Percentiles rank a stretch among this genome's conserved stretches.
Conservation (phyloP, 2,888 invertebrate genomes). For the Lithophane semibrunnea region DNA sequence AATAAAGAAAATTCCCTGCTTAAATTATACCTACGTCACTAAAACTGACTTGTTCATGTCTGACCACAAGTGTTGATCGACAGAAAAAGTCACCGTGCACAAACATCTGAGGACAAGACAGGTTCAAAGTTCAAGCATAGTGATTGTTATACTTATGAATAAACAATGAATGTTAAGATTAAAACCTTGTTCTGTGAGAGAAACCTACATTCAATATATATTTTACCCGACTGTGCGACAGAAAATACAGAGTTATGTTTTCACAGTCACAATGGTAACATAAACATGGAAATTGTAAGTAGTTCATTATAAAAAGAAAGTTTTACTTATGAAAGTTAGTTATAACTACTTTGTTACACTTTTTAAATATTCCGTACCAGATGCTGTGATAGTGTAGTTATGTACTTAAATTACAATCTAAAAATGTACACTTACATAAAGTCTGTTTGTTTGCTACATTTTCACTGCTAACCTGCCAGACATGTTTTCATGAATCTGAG, state of each 20-base stretch:
- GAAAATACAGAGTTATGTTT: not conserved
- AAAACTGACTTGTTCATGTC: not conserved
- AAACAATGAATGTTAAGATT: slow-evolving; percentile 1
- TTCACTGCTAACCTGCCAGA: not conserved
- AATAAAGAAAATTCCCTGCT: not conserved
- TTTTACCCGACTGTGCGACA: not conserved
- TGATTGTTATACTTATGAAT: slow-evolving; percentile 21
- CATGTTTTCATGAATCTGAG: not conserved
- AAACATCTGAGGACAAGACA: not conserved
- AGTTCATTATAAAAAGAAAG: slow-evolving; percentile 21
- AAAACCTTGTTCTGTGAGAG: not conserved
- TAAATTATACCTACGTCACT: not conserved
- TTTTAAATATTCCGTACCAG: not conserved
- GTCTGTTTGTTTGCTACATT: not conserved
- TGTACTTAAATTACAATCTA: not conserved
- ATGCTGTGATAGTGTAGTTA: not conserved
- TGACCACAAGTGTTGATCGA: not conserved
- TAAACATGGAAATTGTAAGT: not conserved
- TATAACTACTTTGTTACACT: slow-evolving; percentile 5
- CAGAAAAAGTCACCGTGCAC: not conserved
- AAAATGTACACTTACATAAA: not conserved
- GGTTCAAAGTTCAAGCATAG: slow-evolving; percentile 43
- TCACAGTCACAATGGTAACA: not conserved
- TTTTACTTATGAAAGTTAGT: slow-evolving; percentile 16
- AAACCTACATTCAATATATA: not conserved